These are phyloP conservation scores for Oophaga pumilio DNA, from an alignment of 2,113 vertebrate species.

Conservation along the genomic window DNA sequence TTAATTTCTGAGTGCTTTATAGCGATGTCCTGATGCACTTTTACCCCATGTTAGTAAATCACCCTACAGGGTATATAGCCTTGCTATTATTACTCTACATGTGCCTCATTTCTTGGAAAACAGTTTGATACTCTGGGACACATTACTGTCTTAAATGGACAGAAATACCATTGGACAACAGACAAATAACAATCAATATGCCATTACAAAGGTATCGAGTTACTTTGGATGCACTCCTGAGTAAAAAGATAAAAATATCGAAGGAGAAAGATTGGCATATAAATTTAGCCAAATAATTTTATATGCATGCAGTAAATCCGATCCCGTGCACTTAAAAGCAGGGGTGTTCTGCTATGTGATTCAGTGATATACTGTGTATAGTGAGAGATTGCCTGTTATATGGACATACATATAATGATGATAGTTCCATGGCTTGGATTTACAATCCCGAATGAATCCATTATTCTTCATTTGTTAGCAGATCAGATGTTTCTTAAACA, in stretches of 20 bases:
- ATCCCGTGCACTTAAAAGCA: neutral
- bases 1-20: neutral
- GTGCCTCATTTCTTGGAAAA: constrained; percentile 32
- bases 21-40: neutral
- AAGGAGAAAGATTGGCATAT: neutral
- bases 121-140: neutral
- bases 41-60: constrained; percentile 5
- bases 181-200: constrained; percentile 34
- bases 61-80: neutral
- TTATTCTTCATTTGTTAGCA: neutral
- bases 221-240: neutral
- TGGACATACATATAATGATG: neutral
- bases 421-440: neutral
- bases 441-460: neutral
- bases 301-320: neutral
- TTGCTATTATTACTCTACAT: neutral
- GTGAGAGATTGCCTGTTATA: neutral
- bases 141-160: neutral
- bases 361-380: neutral
- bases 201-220: constrained; percentile 31
- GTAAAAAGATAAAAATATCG: constrained; percentile 7
- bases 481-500: neutral
- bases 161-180: constrained; percentile 15
- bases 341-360: neutral
- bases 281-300: neutral